Conservation (phyloP, 2,797 vertebrate species). For the Sebastes cheni region DNA sequence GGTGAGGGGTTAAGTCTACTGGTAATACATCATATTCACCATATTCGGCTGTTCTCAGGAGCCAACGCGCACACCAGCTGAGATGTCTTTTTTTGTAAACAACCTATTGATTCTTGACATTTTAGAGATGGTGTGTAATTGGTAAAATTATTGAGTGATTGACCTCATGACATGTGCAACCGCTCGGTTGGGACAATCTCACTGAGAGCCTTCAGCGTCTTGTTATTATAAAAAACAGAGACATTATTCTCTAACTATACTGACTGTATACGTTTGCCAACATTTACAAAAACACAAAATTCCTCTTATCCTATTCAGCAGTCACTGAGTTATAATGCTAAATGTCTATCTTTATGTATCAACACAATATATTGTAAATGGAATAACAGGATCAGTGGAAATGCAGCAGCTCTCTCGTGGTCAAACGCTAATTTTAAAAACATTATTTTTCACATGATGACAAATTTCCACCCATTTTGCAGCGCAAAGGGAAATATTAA, state of each 20-base stretch:
- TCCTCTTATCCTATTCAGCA: background rate
- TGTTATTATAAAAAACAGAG: background rate
- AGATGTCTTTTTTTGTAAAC: slow-evolving; percentile 25
- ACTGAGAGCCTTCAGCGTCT: background rate
- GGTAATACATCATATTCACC: slow-evolving; percentile 53
- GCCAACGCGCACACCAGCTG: background rate
- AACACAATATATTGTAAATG: slow-evolving; percentile 1
- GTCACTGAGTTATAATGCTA: background rate
- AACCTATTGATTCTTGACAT: slow-evolving; percentile 44
- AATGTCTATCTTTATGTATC: background rate
- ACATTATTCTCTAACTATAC: background rate
- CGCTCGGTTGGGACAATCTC: background rate
- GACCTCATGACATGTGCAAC: slow-evolving; percentile 27
- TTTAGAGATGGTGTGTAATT: slow-evolving; percentile 43
- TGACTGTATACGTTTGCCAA: background rate
- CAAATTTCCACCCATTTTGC: slow-evolving; percentile 32
- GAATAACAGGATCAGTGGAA: slow-evolving; percentile 3
- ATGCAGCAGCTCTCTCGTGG: background rate
- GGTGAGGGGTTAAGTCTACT: slow-evolving; percentile 72
- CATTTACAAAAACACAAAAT: slow-evolving; percentile 1
- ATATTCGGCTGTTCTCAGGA: slow-evolving; percentile 21
- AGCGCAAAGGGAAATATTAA: slow-evolving; percentile 10
- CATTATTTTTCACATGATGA: background rate
- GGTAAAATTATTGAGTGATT: slow-evolving; percentile 38
- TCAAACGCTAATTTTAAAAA: slow-evolving; percentile 12